Conservation (phyloP, 2,113 vertebrate genomes). For the Epinephelus moara region DNA sequence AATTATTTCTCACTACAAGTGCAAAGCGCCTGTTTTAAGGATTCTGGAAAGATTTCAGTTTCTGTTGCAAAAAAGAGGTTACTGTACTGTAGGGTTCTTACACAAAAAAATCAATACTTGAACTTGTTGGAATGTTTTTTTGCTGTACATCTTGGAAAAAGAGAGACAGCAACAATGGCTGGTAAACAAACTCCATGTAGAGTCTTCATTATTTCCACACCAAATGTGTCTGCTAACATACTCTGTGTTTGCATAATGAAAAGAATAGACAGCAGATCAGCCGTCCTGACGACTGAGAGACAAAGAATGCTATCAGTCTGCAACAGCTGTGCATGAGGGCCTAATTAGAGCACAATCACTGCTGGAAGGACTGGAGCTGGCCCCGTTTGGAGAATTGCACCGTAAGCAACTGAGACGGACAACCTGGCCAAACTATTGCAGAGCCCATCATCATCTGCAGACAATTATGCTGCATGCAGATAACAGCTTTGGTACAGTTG, state of each 20-base stretch:
- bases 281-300: slow-evolving; percentile 49
- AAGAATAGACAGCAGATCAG: slow-evolving; percentile 57
- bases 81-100: neutral
- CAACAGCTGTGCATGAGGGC: slow-evolving; percentile 67
- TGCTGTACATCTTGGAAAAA: neutral
- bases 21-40: neutral
- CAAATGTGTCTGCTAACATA: slow-evolving; percentile 39
- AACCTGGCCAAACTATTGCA: slow-evolving; percentile 48
- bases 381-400: slow-evolving; percentile 48
- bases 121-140: slow-evolving; percentile 13
- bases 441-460: slow-evolving; percentile 20
- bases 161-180: slow-evolving; percentile 3
- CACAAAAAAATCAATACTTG: slow-evolving; percentile 18
- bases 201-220: slow-evolving; percentile 60
- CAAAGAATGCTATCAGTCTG: slow-evolving; percentile 68
- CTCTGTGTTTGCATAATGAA: slow-evolving; percentile 58
- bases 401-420: slow-evolving; percentile 55
- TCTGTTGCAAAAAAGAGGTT: neutral
- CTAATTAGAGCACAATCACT: slow-evolving; percentile 70
- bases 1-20: neutral
- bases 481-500: slow-evolving; percentile 33
- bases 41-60: neutral
- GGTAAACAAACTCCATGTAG: slow-evolving; percentile 36
- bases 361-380: slow-evolving; percentile 44
- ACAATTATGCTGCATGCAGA: slow-evolving; percentile 41